A percentile compares a stretch with the other conserved stretches of the same genome.
phyloP scores from a whole-genome alignment of 2,888 invertebrate species.

The Caenorhabditis sp. region DNA sequence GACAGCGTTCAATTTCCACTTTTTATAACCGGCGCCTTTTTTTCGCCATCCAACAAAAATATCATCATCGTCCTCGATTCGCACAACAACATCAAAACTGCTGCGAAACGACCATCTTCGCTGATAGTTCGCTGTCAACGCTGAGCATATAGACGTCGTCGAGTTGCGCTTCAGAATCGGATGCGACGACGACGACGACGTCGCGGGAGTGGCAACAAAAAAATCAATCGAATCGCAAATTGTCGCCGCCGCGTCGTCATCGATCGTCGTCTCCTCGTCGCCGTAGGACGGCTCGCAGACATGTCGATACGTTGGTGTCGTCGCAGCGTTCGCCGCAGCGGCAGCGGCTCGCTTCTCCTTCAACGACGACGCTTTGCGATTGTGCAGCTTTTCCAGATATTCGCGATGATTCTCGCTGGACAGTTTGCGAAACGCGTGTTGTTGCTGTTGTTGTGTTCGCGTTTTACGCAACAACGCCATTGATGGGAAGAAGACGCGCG shows the following conservation, averaged over 20 bases:
- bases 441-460: not conserved
- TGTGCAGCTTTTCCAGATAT: constrained; percentile 49
- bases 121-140: not conserved
- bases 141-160: constrained; percentile 11
- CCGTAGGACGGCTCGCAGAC: constrained; percentile 41
- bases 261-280: constrained; percentile 10
- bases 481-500: constrained; percentile 51
- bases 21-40: constrained; percentile 11
- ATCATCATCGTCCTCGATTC: constrained; percentile 19
- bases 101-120: constrained; percentile 31
- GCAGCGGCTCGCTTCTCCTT: constrained; percentile 39
- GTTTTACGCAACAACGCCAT: constrained; percentile 51
- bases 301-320: constrained; percentile 27
- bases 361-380: constrained; percentile 50
- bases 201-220: constrained; percentile 9
- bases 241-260: constrained; percentile 17
- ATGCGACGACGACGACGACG: constrained; percentile 17
- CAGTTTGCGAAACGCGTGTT: constrained; percentile 7
- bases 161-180: constrained; percentile 5
- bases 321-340: not conserved
- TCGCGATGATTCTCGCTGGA: constrained; percentile 54
- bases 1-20: constrained; percentile 41
- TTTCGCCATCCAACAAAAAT: constrained; percentile 28
- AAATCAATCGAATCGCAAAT: constrained; percentile 32
- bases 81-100: constrained; percentile 11